Base-by-base conservation (phyloP, 2,888 invertebrate genomes). In the Agrochola litura region DNA sequence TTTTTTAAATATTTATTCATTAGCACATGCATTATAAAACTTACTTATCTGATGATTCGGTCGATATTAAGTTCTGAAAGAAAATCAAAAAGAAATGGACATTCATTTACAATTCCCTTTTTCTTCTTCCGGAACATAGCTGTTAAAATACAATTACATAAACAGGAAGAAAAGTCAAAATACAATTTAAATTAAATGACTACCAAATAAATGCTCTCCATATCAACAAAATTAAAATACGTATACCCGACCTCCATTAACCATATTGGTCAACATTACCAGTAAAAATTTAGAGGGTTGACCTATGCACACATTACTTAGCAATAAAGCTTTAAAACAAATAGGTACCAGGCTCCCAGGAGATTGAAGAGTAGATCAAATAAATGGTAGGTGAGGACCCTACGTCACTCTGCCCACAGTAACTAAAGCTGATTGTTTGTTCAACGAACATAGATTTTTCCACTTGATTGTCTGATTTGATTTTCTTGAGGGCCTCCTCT, bases 401-500 rank as follows among this genome's bases (percentile, higher is more conserved):
- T 92, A 91, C 95, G 94, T 95, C 95, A 95, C 92, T 92, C 91
- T 87, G 86, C 88, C 88, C 92, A 92, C 91, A 90, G 95, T 96
- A 96, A 96, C 95, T 96, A 93, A 92, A 96, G 93, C 94, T 95
- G 96, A 96, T 96, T 96, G 96, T 96, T 96, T 96, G 96, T 94
- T 92, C 94, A 93, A 91, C 93, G 94, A 93, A 96, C 96, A 95
- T 94, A 94, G 96, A 96, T 96, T 96, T 96, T 96, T 96, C 96
- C 95, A 96, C 96, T 96, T 96, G 96, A 96, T 96, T 96, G 96
- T 96, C 96, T 95, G 96, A 96, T 96, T 96, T 95, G 95, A 96
- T 96, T 96, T 96, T 93, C 94, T 94, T 91, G 91, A 93, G 93
- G 92, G 88, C 88, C 90, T 89, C 90, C 91, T 92, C 93, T 93